Evolutionary conservation across 2,113 vertebrate species (phyloP).

Genomic region (Hypomesus transpacificus): DNA sequence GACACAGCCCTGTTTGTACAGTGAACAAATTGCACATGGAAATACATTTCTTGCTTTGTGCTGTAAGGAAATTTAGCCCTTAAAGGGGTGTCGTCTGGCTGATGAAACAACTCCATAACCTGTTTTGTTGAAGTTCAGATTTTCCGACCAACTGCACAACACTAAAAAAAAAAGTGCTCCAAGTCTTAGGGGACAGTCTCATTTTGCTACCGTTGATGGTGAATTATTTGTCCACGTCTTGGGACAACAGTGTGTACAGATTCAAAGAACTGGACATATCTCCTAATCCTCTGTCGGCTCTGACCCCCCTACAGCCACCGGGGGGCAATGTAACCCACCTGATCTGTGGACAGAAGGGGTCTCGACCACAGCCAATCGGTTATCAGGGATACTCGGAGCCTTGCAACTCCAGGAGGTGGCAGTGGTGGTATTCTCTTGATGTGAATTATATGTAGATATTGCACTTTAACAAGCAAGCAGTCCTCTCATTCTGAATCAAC

Average conservation of each 20-base stretch:
- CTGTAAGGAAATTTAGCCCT: conserved; percentile 49
- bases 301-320: conserved; percentile 40
- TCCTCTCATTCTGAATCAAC: conserved; percentile 68
- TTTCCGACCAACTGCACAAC: conserved; percentile 45
- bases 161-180: conserved; percentile 27
- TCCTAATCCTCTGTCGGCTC: conserved; percentile 39
- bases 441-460: conserved; percentile 68
- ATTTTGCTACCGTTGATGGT: neutral
- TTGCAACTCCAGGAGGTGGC: conserved; percentile 42
- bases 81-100: conserved; percentile 24
- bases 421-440: conserved; percentile 43
- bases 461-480: conserved; percentile 70
- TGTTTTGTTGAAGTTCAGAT: conserved; percentile 11
- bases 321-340: conserved; percentile 27
- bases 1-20: conserved; percentile 55
- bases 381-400: conserved; percentile 66
- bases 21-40: conserved; percentile 56
- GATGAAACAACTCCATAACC: conserved; percentile 19
- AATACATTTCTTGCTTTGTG: conserved; percentile 48
- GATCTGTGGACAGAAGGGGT: conserved; percentile 21
- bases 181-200: conserved; percentile 22
- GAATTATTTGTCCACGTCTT: conserved; percentile 13
- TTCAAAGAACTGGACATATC: conserved; percentile 31
- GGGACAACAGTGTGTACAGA: conserved; percentile 29
- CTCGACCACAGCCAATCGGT: conserved; percentile 50